phyloP scores from a whole-genome alignment of 2,888 invertebrate species.

The Rhagonycha lutea region DNA sequence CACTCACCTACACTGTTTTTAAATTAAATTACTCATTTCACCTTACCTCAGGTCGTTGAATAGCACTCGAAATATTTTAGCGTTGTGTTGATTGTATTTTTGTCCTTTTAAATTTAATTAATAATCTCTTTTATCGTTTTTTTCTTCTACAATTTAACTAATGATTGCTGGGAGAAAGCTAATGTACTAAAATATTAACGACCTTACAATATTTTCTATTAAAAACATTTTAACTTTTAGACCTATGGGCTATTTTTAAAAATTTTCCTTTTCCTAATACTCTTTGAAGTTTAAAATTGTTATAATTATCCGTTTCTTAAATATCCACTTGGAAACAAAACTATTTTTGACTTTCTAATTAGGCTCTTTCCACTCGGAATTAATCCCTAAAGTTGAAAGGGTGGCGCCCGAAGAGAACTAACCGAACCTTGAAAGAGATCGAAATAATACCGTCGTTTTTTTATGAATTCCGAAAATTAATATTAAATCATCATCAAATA shows the following conservation, averaged over 20 bases:
- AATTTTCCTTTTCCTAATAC: background rate
- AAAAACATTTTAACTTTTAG: background rate
- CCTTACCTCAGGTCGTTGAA: slow-evolving; percentile 41
- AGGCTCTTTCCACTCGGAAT: background rate
- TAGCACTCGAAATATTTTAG: slow-evolving; percentile 18
- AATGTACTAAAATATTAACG: background rate
- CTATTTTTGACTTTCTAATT: background rate
- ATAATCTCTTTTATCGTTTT: background rate
- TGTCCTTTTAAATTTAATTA: slow-evolving; percentile 1
- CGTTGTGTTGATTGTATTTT: background rate
- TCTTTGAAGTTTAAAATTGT: background rate
- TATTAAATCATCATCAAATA: background rate
- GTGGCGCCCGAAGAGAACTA: background rate
- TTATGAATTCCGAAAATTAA: background rate
- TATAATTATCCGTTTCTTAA: background rate
- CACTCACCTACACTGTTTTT: slow-evolving; percentile 53
- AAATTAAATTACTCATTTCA: slow-evolving; percentile 53
- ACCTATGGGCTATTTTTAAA: background rate
- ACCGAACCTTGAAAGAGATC: background rate
- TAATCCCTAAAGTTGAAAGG: background rate
- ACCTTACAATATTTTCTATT: background rate
- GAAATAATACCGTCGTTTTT: background rate
- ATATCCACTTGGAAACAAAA: background rate
- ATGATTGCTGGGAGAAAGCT: background rate
- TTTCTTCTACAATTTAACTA: background rate